Percentiles rank a stretch among this genome's conserved stretches.
Conservation (phyloP, 2,888 invertebrate species). For the Selenia dentaria region DNA sequence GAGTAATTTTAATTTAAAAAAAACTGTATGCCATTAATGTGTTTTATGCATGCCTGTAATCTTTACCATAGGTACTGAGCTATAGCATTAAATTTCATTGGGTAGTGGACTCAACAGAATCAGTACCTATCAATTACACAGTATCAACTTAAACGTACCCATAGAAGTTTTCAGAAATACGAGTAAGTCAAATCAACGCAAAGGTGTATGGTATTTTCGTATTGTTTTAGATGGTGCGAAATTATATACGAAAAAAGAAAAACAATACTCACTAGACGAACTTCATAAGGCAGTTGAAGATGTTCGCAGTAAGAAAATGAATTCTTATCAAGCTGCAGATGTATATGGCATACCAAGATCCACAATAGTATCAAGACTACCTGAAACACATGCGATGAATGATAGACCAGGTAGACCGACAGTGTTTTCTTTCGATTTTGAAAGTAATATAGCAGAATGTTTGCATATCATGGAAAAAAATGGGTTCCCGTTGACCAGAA, state of each 20-base stretch:
- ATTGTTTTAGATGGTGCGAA: constrained; percentile 9
- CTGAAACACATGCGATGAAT: background rate
- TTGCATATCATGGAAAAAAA: constrained; percentile 29
- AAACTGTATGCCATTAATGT: background rate
- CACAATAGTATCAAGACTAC: constrained; percentile 9
- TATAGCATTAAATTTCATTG: background rate
- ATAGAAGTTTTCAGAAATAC: background rate
- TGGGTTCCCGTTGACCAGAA: constrained; percentile 41
- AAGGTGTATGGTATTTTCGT: background rate
- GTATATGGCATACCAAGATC: constrained; percentile 5
- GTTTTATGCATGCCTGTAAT: background rate
- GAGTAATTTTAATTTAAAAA: background rate
- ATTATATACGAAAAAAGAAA: constrained; percentile 8
- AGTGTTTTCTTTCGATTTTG: constrained; percentile 6
- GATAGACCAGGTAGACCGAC: constrained; percentile 7
- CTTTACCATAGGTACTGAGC: background rate
- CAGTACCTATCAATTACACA: background rate
- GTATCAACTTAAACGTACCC: background rate
- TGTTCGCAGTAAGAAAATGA: constrained; percentile 8
- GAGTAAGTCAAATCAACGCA: background rate
- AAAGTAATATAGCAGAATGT: constrained; percentile 1
- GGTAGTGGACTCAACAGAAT: background rate
- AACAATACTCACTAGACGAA: constrained; percentile 3
- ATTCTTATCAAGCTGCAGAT: constrained; percentile 10
- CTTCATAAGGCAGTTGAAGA: constrained; percentile 8